Evolutionary conservation across 1,140 invertebrate species (phyloP), one percentile per base, ranked within the genome.

Genomic region (Trichomalopsis sarcophagae): DNA sequence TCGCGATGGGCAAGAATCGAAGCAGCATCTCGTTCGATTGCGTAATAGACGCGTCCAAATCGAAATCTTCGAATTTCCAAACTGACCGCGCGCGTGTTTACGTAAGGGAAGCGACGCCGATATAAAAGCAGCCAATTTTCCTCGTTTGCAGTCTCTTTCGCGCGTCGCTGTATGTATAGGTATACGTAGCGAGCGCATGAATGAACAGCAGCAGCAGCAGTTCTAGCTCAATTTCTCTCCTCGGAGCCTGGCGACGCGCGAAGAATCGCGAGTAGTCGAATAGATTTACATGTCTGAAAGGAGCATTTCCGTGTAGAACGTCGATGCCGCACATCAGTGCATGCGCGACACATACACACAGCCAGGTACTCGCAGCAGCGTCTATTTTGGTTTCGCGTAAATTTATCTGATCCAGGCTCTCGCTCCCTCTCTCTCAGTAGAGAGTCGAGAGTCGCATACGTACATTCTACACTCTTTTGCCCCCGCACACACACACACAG

Each of bases 231-330:
- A n/a, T 71, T 71, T 71, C 68, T 27, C 68, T 27, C 40, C 9
- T 33, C 3, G 27, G 4, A 13, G 23, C 68, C 33, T 14, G 11
- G 36, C 14, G 73, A 36, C 30, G 68, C 68, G 68, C 21, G 11
- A 30, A 9, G 75, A 50, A 47, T 77, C n/a, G 21, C 47, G 36
- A 36, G 73, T 36, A 44, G 17, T 75, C 73, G 73, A 33, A 30
- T 77, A 30, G 83, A 84, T 84, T 84, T 84, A 50, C 77, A 84
- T 84, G 83, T 84, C 83, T 80, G 83, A 84, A 55, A 81, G 68
- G 68, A 74, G 68, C 44, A 50, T 74, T 73, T 84, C 77, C 68
- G 44, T 50, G 40, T 44, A 44, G 77, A 84, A 80, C 33, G 74
- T 66, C 33, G 82, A 55, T 79, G 68, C 62, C 36, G 40, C 69